These are phyloP conservation scores for Drosophila merina DNA, from an alignment of 2,888 invertebrate genomes.

Conservation along the genomic window DNA sequence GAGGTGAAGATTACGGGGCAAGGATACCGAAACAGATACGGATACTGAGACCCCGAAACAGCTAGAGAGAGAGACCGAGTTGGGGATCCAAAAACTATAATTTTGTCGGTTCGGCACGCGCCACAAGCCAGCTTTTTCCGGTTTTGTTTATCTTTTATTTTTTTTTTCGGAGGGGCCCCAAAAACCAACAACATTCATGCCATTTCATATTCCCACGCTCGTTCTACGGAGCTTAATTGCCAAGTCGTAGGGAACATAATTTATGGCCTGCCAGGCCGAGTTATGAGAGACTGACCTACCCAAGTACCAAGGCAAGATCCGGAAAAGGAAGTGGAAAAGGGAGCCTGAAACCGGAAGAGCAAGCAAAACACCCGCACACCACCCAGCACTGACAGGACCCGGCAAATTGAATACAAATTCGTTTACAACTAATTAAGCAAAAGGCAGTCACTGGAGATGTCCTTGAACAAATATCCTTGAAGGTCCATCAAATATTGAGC, in stretches of 20 bases:
- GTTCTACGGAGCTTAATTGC: slow-evolving; percentile 60
- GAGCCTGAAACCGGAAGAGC: slow-evolving; percentile 3
- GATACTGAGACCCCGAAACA: no score
- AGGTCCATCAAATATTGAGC: background rate
- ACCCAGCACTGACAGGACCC: slow-evolving; percentile 18
- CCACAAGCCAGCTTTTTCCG: slow-evolving; percentile 14
- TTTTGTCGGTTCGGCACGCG: slow-evolving; percentile 32
- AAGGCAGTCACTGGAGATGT: slow-evolving; percentile 21
- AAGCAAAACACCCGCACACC: slow-evolving; percentile 6
- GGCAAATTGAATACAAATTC: slow-evolving; percentile 74
- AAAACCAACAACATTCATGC: background rate
- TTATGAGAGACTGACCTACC: slow-evolving; percentile 39
- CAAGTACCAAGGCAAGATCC: background rate
- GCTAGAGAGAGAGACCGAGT: background rate
- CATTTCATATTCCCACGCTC: slow-evolving; percentile 15
- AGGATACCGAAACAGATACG: background rate
- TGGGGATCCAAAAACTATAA: slow-evolving; percentile 33
- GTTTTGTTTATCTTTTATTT: background rate
- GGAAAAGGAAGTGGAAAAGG: slow-evolving; percentile 5
- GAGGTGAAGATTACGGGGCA: background rate
- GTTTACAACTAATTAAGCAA: slow-evolving; percentile 72
- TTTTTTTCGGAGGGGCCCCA: background rate
- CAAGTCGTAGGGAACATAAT: slow-evolving; percentile 76
- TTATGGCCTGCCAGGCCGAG: slow-evolving; percentile 66
- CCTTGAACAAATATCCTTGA: no score